Evolutionary conservation across 2,888 invertebrate species (phyloP), one percentile per base, ranked within the genome.

Genomic region (Cyclophora albipunctata): DNA sequence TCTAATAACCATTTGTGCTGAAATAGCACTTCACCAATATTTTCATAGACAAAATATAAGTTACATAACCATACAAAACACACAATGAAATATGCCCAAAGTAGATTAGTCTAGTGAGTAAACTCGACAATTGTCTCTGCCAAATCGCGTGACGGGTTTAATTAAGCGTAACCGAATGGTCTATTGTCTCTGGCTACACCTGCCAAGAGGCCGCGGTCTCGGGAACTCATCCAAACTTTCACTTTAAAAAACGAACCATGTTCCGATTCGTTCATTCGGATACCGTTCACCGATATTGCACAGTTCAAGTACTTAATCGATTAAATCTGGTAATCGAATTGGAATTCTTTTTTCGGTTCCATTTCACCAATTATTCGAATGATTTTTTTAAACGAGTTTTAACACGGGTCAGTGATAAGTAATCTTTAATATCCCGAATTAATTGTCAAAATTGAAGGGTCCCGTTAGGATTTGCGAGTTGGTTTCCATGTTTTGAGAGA

Each of bases 171-270:
- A 57, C 51, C 62, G 58, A 60, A 50, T 55, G 58, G 64, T 52
- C 61, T 56, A 71, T 70, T 72, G 67, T 69, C 49, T 62, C 54
- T 60, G 66, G 61, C 63, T 63, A 60, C 59, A 63, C 59, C 59
- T 52, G 62, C 51, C 58, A 57, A 60, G 59, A 54, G 54, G 55
- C 56, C 57, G 51, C 50, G 54, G 58, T 54, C 59, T 56, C 63
- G 60, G 63, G 64, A 72, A 63, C 60, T 53, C 57, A 59, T 63
- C 58, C 63, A 51, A 70, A 81, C 81, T 83, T 84, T 84, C 83
- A 80, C 83, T 79, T 54, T 63, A 55, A 58, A 73, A 71, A 75
- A 70, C 66, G 60, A 62, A 59, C 61, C 45, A 60, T 62, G 66
- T 65, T 61, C 62, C 61, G 71, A 67, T 70, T 73, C 37, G 4